Base-by-base conservation (phyloP, 1,140 invertebrate species). In the Palaemon carinicauda region DNA sequence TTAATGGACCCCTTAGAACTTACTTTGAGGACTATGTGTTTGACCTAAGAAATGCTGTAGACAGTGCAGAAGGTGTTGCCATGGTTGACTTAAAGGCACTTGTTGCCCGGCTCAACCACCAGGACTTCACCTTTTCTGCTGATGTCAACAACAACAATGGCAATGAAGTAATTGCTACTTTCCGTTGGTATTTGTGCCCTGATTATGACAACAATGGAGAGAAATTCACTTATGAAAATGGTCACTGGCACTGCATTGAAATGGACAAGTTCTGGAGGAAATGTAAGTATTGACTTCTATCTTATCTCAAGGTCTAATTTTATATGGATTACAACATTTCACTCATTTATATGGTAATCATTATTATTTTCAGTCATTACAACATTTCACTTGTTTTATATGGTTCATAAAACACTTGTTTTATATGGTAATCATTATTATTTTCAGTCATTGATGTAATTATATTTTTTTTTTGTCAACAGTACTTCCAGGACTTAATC, bases 11-110 rank as follows among this genome's bases (percentile, higher is more conserved):
- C 74, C 91, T 96, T 14, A 92, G 93, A 21, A 96, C 95, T 31
- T 96, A 94, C 90, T 95, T 95, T 91, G 94, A 96, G 69, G 92
- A 95, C 50, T 94, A 93, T 89, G 93, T 95, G 89, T 89, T 95
- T 21, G 93, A 95, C 87, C 93, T 95, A 50, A 94, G 92, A 90
- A 95, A 95, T 89, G 94, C 94, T 79, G 86, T 96, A 24, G 91
- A 91, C 31, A 51, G 52, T 19, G 82, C 87, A 31, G 78, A 87
- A n/a, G 71, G 86, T 27, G 80, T 89, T 19, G 75, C 73, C 50
- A 83, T 86, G 60, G 84, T 89, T 41, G 85, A 74, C 0, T 77
- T 90, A 84, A 91, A 92, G 51, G 93, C 93, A 14, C 92, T 93
- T 78, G 94, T 94, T 86, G 91, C 92, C 41, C 93, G 93, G 29